Evolutionary conservation across 2,797 vertebrate species (phyloP).

Genomic region (Scolopax bukidnonensis): DNA sequence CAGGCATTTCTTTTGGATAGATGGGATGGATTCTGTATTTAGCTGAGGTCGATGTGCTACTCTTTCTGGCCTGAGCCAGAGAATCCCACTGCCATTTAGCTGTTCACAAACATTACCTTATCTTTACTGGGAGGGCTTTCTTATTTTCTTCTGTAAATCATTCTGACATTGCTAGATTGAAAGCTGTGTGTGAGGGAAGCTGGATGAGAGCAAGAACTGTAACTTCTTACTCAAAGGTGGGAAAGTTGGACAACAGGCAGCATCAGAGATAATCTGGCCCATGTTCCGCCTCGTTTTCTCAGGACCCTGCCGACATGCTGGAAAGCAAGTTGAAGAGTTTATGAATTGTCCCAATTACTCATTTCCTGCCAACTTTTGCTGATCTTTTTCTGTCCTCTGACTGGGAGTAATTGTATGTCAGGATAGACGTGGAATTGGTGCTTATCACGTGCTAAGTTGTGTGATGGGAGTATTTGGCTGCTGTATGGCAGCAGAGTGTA

Average conservation of each 20-base stretch:
- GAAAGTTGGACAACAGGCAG: neutral
- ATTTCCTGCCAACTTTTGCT: neutral
- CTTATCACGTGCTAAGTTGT: neutral
- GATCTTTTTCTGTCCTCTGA: neutral
- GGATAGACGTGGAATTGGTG: neutral
- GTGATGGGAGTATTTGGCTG: neutral
- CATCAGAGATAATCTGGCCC: neutral
- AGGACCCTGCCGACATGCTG: neutral
- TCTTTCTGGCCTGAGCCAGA: neutral
- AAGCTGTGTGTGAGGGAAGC: neutral
- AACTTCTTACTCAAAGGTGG: neutral
- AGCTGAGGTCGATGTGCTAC: neutral
- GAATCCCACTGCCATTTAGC: neutral
- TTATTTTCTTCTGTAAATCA: neutral
- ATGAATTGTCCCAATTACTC: neutral
- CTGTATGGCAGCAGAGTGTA: neutral
- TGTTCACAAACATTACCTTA: rapidly evolving
- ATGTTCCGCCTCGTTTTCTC: neutral
- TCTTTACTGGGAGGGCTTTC: neutral
- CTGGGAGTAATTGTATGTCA: neutral
- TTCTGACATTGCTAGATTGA: neutral
- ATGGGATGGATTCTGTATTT: neutral
- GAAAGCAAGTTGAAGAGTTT: neutral
- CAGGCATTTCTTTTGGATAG: slow-evolving; percentile 27
- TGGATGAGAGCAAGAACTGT: neutral